Conservation (phyloP, 2,888 invertebrate species). For the Calameuta filiformis region DNA sequence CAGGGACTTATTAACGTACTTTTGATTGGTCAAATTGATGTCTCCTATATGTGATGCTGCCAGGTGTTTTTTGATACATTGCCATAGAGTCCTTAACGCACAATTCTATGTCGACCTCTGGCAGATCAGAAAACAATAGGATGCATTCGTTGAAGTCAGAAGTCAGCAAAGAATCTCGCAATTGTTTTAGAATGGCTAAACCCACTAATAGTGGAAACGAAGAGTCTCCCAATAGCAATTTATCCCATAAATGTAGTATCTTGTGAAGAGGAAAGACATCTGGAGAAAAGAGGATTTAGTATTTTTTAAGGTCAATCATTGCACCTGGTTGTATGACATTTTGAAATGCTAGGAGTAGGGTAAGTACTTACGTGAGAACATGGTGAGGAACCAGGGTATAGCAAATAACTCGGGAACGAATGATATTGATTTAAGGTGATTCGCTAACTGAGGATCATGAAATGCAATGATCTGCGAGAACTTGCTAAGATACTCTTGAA, state of each 20-base stretch:
- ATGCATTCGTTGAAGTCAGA: constrained; percentile 99
- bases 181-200: constrained; percentile 89
- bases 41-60: constrained; percentile 86
- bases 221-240: constrained; percentile 90
- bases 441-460: constrained; percentile 92
- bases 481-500: constrained; percentile 97
- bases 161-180: constrained; percentile 83
- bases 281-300: constrained; percentile 60
- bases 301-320: not conserved
- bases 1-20: constrained; percentile 27
- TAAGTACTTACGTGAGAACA: constrained; percentile 92
- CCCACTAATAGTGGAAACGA: constrained; percentile 96
- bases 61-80: constrained; percentile 87
- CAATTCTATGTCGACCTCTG: constrained; percentile 94
- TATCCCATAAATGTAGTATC: constrained; percentile 98
- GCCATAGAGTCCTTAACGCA: constrained; percentile 90
- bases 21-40: constrained; percentile 72
- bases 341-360: not conserved
- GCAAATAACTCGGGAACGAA: constrained; percentile 98
- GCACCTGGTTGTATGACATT: constrained; percentile 8
- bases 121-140: constrained; percentile 96
- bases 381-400: constrained; percentile 98
- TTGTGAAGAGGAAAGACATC: constrained; percentile 99
- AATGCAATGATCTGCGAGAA: constrained; percentile 97
- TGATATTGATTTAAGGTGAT: constrained; percentile 90